These are phyloP conservation scores for Terebella lapidaria DNA, from an alignment of 2,888 invertebrate species.

Conservation along the genomic window DNA sequence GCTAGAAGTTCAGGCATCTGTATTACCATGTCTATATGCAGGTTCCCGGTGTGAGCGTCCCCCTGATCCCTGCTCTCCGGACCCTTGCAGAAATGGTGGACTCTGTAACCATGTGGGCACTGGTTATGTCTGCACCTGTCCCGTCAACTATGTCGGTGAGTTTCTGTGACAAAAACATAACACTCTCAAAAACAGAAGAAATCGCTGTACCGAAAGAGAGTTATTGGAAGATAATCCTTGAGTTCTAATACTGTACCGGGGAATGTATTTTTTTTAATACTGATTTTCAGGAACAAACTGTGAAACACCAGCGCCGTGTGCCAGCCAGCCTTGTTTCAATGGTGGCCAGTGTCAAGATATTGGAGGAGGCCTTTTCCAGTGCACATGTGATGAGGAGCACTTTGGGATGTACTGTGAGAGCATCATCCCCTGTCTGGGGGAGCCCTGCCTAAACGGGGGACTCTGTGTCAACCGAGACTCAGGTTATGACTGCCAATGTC, in stretches of 20 bases:
- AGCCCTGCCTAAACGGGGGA: constrained; percentile 29
- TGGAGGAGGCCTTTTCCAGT: neutral
- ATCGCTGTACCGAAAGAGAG: too few species aligned
- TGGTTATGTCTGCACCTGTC: constrained; percentile 27
- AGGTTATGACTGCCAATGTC: constrained; percentile 26
- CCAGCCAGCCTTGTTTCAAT: constrained; percentile 10
- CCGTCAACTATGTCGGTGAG: constrained; percentile 25
- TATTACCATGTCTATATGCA: too few species aligned
- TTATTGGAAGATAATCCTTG: too few species aligned
- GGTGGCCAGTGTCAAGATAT: constrained; percentile 2
- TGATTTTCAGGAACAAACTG: constrained; percentile 23
- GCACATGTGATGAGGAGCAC: constrained; percentile 3
- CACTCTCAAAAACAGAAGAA: too few species aligned
- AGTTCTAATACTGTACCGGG: too few species aligned
- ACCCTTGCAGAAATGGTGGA: constrained; percentile 30
- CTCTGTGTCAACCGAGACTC: constrained; percentile 19
- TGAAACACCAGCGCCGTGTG: constrained; percentile 18
- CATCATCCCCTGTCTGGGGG: constrained; percentile 22
- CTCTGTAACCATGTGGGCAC: constrained; percentile 23
- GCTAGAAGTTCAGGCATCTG: too few species aligned
- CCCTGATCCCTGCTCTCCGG: constrained; percentile 27
- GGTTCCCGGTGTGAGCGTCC: constrained; percentile 24
- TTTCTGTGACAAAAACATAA: neutral
- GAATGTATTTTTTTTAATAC: neutral
- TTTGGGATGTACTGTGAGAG: constrained; percentile 8